Conservation (phyloP, 2,888 invertebrate species). For the Tromatobia lineatoria region DNA sequence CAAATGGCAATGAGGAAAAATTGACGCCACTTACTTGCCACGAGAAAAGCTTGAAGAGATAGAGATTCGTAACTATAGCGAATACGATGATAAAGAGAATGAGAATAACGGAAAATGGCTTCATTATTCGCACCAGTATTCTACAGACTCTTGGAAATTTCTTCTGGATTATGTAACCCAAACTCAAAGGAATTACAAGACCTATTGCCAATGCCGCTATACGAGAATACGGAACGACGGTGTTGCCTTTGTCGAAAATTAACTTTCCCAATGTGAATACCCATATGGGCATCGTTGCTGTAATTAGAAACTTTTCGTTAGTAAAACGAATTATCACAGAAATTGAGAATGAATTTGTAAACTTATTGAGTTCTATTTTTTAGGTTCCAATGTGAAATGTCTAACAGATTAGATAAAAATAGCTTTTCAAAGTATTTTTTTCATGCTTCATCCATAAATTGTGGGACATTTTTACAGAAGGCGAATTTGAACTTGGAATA, state of each 20-base stretch:
- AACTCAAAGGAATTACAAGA: constrained; percentile 91
- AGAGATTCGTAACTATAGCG: constrained; percentile 95
- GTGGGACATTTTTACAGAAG: too few relatives aligned
- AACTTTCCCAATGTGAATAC: constrained; percentile 93
- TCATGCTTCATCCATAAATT: too few relatives aligned
- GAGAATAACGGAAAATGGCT: constrained; percentile 93
- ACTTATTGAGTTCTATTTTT: not conserved
- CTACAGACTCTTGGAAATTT: constrained; percentile 90
- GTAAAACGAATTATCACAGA: not conserved
- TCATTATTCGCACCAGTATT: constrained; percentile 92
- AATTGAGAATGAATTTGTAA: not conserved
- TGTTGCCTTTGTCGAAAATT: constrained; percentile 90
- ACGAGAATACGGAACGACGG: constrained; percentile 92
- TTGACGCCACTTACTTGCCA: constrained; percentile 90
- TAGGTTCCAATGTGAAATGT: too few relatives aligned
- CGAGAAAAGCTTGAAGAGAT: constrained; percentile 94
- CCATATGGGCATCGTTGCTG: constrained; percentile 96
- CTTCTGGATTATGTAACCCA: constrained; percentile 90
- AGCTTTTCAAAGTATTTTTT: too few relatives aligned
- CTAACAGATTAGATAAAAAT: too few relatives aligned
- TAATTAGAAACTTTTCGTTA: not conserved
- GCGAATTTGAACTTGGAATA: too few relatives aligned
- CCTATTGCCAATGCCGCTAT: constrained; percentile 92
- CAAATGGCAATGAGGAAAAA: not conserved
- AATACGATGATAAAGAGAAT: constrained; percentile 94